Base-by-base conservation (phyloP, 2,113 vertebrate species). In the Rhinoderma darwinii region DNA sequence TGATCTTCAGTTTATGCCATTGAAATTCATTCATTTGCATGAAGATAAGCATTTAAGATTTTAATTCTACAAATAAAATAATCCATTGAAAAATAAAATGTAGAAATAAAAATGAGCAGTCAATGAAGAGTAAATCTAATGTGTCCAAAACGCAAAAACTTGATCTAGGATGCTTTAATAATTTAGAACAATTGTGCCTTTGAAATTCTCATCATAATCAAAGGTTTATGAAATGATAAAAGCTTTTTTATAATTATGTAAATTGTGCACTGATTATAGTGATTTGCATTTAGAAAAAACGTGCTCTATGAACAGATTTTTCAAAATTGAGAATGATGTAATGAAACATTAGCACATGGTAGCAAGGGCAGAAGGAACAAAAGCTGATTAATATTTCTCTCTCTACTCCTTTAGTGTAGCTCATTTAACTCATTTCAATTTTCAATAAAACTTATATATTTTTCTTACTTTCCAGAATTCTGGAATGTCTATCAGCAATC, bases 201-300 rank as follows among this genome's bases (percentile, higher is more conserved):
- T 86, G 84, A 86, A 54, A 27, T 66, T 37, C 56, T 14, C 84
- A 79, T 86, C 22, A 50, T 44, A 86, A 70, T 79, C 84, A 79
- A 79, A 86, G 47, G 70, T 75, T 75, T 84, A 54, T 61, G 47
- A 50, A 74, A 84, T 84, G 66, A 74, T 84, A 84, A 84, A 66
- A 54, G 66, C 68, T 73, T 18, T 73, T 68, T 37, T 51, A 18
- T 79, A 78, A 86, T 86, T 79, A 79, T 86, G 75, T 70, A 86
- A 86, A 86, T 50, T 79, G 25, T 39, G 43, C 51, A 27, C 59
- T 79, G 75, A 86, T 86, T 79, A 85, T 59, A 85, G 30, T 70
- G 75, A 86, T 79, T 79, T 70, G 75, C 59, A 51, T 78, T 41
- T 22, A 68, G 59, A 77, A 86, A 78, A 86, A 66, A 17, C 25